These are phyloP conservation scores for Meriones unguiculatus DNA, from an alignment of 2,113 vertebrate genomes.

Conservation along the genomic window DNA sequence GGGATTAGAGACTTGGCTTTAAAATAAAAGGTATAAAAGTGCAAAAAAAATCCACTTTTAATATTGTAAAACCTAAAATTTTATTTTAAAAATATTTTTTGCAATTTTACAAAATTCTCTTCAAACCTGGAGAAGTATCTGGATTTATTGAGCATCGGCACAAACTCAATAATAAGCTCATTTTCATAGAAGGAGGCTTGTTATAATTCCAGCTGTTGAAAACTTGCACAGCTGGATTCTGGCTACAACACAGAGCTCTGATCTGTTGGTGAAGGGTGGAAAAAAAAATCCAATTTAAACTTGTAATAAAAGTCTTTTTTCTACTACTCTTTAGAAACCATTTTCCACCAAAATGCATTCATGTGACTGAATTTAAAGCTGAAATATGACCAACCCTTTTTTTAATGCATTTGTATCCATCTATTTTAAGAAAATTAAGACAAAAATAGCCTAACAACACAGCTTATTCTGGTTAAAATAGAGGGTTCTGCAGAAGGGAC, in stretches of 20 bases:
- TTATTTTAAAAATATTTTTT: slow-evolving; percentile 56
- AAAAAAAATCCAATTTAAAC: slow-evolving; percentile 69
- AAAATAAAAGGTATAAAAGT: not conserved
- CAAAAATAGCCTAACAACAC: slow-evolving; percentile 47
- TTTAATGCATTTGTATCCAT: slow-evolving; percentile 46
- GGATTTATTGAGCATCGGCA: slow-evolving; percentile 72
- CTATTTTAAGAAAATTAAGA: slow-evolving; percentile 67
- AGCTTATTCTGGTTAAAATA: slow-evolving; percentile 60
- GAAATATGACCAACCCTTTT: not conserved
- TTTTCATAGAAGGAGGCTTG: slow-evolving; percentile 81
- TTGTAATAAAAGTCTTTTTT: slow-evolving; percentile 76
- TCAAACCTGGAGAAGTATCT: slow-evolving; percentile 32
- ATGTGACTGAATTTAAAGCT: slow-evolving; percentile 58
- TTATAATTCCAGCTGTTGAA: slow-evolving; percentile 86
- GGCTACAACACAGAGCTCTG: slow-evolving; percentile 74
- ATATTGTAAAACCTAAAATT: slow-evolving; percentile 33
- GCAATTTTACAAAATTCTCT: slow-evolving; percentile 3
- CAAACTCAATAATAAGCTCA: slow-evolving; percentile 73
- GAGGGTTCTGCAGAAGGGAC: slow-evolving; percentile 21
- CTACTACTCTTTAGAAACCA: slow-evolving; percentile 38
- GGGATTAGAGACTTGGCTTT: not conserved
- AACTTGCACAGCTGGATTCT: slow-evolving; percentile 79
- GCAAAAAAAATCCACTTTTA: slow-evolving; percentile 19
- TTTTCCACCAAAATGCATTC: slow-evolving; percentile 59
- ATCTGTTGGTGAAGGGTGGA: slow-evolving; percentile 65